Conservation (phyloP, 2,888 invertebrate genomes). For the Papilio protenor region DNA sequence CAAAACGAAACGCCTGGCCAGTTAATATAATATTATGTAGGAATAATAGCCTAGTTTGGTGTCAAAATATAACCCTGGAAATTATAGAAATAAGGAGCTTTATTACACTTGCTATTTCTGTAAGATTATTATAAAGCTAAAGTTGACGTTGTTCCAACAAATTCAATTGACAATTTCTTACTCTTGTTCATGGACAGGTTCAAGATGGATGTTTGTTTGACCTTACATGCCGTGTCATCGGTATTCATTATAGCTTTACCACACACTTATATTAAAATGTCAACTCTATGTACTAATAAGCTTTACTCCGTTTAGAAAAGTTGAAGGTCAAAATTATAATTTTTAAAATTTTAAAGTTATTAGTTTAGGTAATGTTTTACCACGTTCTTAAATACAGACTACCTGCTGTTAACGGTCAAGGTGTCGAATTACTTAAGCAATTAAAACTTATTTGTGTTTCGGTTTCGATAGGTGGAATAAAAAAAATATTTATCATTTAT, state of each 20-base stretch:
- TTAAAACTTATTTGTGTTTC: conserved; percentile 24
- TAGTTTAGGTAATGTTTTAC: conserved; percentile 2
- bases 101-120: background rate
- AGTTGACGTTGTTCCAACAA: no score
- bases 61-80: no score
- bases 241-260: background rate
- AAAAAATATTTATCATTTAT: background rate
- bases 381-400: conserved; percentile 20
- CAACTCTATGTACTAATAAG: background rate
- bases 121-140: no score
- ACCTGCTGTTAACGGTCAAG: conserved; percentile 23
- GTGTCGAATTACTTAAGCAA: conserved; percentile 24
- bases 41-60: no score
- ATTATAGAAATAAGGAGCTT: background rate
- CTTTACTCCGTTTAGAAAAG: no score
- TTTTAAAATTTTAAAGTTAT: background rate
- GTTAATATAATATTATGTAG: no score
- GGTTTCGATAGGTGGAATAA: background rate
- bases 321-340: background rate
- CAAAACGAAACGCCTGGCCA: no score
- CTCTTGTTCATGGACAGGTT: background rate
- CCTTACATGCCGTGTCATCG: background rate
- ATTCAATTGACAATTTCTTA: background rate
- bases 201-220: background rate
- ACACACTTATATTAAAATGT: no score